Evolutionary conservation across 2,113 vertebrate genomes (phyloP).

Genomic region (Pseudolaguvia tuberculata): DNA sequence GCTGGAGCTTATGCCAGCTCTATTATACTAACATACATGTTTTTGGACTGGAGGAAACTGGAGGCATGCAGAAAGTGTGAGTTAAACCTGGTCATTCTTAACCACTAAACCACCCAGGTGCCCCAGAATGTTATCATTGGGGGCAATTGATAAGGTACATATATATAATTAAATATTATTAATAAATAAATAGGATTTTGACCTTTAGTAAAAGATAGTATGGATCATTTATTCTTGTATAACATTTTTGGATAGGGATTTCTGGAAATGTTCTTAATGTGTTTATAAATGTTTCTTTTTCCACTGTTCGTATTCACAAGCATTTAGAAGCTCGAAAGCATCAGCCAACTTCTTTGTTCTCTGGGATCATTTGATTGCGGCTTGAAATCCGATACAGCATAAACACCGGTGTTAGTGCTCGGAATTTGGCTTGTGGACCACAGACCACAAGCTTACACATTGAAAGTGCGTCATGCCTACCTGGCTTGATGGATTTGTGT

Average conservation of each 20-base stretch:
- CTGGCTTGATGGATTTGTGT: conserved; percentile 59
- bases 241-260: conserved; percentile 16
- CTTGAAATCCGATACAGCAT: conserved; percentile 64
- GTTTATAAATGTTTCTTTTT: conserved; percentile 36
- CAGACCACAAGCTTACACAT: conserved; percentile 62
- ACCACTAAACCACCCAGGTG: no score
- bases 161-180: no score
- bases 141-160: no score
- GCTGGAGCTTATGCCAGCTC: no score
- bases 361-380: conserved; percentile 63
- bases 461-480: conserved; percentile 54
- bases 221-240: no score
- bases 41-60: no score
- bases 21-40: no score
- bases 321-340: conserved; percentile 62
- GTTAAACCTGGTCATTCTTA: no score
- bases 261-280: background rate
- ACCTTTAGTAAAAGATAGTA: no score
- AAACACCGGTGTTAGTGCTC: conserved; percentile 52
- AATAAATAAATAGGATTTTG: no score
- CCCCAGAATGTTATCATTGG: no score
- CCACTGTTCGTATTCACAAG: conserved; percentile 52
- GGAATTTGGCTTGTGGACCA: conserved; percentile 57
- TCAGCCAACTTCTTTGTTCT: conserved; percentile 64
- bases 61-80: no score